Percentiles rank a stretch among this genome's conserved stretches.
phyloP scores from a whole-genome alignment of 2,888 invertebrate species.

The Clistopyga incitator region DNA sequence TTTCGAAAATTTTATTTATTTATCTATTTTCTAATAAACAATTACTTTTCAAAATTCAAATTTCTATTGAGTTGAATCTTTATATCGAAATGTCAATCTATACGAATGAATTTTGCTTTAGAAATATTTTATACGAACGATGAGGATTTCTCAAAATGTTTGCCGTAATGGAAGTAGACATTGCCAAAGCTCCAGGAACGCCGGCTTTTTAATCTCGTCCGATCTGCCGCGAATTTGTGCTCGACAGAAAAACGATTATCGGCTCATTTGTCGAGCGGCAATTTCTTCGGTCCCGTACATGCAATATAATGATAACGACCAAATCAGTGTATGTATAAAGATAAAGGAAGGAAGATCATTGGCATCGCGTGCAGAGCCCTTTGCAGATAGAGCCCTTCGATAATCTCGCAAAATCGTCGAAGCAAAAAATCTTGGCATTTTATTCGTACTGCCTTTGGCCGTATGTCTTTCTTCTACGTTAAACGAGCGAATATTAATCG shows the following conservation, averaged over 20 bases:
- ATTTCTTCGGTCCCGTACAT: slow-evolving; percentile 18
- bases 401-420: slow-evolving; percentile 51
- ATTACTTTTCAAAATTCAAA: too few species aligned
- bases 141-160: too few species aligned
- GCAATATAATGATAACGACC: slow-evolving; percentile 25
- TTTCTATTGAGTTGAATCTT: too few species aligned
- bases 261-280: slow-evolving; percentile 31
- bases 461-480: slow-evolving; percentile 34
- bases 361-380: background rate
- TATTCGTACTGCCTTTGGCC: background rate
- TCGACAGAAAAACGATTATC: slow-evolving; percentile 26
- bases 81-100: too few species aligned
- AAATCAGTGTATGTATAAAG: slow-evolving; percentile 3
- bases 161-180: background rate
- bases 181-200: background rate
- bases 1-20: too few species aligned
- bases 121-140: too few species aligned
- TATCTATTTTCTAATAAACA: too few species aligned
- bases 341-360: background rate
- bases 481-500: slow-evolving; percentile 62
- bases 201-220: slow-evolving; percentile 2
- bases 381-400: background rate
- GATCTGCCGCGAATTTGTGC: background rate
- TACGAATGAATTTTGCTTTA: background rate
- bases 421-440: slow-evolving; percentile 49